A percentile compares a stretch with the other conserved stretches of the same genome.
Evolutionary conservation across 2,797 vertebrate species (phyloP).

Genomic region (Chelon labrosus): DNA sequence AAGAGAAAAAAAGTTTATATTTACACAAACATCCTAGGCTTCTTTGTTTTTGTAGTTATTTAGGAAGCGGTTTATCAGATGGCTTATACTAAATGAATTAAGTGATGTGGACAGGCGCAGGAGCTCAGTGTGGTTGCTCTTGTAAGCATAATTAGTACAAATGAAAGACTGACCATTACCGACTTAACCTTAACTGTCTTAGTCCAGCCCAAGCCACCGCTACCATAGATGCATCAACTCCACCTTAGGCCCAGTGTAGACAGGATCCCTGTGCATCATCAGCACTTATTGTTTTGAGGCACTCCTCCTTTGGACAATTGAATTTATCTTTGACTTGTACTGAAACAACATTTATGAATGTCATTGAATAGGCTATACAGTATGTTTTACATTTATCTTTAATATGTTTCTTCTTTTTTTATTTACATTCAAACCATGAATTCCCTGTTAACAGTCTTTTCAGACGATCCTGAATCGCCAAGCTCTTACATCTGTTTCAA

Average conservation of each 20-base stretch:
- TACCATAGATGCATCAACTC: neutral
- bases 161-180: neutral
- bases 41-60: neutral
- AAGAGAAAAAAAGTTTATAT: no score
- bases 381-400: no score
- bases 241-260: neutral
- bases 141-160: neutral
- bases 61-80: neutral
- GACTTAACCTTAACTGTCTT: neutral
- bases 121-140: neutral
- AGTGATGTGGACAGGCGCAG: conserved; percentile 13
- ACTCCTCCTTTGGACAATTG: no score
- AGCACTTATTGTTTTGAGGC: no score
- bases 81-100: neutral
- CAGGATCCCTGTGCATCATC: neutral
- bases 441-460: no score
- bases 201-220: conserved; percentile 2
- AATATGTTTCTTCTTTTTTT: no score
- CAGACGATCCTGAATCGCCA: no score
- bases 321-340: no score
- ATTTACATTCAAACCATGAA: no score
- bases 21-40: neutral
- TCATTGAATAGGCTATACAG: no score
- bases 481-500: no score
- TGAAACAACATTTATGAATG: no score